Conservation (phyloP, 2,797 vertebrate genomes). For the Oryzias dopingdopingensis region DNA sequence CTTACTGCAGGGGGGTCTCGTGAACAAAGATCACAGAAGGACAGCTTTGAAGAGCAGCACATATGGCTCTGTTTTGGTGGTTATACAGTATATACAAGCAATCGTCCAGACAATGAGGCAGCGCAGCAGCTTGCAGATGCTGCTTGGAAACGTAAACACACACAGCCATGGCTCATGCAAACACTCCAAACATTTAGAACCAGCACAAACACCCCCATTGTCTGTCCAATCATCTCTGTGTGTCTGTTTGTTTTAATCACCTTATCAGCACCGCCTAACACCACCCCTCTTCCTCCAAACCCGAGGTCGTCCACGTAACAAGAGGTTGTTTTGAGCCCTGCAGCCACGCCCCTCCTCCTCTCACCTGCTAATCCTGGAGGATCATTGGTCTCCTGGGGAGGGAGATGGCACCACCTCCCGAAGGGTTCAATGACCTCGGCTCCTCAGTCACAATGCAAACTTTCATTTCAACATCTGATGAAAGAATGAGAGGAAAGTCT, state of each 20-base stretch:
- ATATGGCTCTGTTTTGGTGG: conserved; percentile 19
- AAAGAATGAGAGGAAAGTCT: conserved; percentile 14
- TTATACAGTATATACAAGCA: conserved; percentile 6
- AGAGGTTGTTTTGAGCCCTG: conserved; percentile 29
- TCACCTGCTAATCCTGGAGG: conserved; percentile 50
- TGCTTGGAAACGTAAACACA: conserved; percentile 17
- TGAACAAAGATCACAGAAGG: conserved; percentile 40
- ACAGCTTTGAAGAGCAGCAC: conserved; percentile 31
- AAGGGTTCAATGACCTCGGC: conserved; percentile 52
- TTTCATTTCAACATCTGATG: conserved; percentile 16
- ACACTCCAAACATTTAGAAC: conserved; percentile 29
- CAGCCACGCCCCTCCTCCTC: conserved; percentile 29
- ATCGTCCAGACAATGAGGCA: conserved; percentile 18
- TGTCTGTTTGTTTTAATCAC: conserved; percentile 30
- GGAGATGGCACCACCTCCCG: conserved; percentile 39
- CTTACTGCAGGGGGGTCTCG: conserved; percentile 33
- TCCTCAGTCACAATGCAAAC: conserved; percentile 10
- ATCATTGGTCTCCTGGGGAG: conserved; percentile 57
- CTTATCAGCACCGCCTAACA: conserved; percentile 36
- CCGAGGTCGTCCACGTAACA: conserved; percentile 26
- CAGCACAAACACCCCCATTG: background rate
- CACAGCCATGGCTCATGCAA: conserved; percentile 3
- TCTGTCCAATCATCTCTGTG: conserved; percentile 19
- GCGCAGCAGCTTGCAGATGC: conserved; percentile 10
- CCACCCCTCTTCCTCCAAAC: conserved; percentile 25